phyloP scores from a whole-genome alignment of 2,797 vertebrate genomes.

The Pipistrellus kuhlii region DNA sequence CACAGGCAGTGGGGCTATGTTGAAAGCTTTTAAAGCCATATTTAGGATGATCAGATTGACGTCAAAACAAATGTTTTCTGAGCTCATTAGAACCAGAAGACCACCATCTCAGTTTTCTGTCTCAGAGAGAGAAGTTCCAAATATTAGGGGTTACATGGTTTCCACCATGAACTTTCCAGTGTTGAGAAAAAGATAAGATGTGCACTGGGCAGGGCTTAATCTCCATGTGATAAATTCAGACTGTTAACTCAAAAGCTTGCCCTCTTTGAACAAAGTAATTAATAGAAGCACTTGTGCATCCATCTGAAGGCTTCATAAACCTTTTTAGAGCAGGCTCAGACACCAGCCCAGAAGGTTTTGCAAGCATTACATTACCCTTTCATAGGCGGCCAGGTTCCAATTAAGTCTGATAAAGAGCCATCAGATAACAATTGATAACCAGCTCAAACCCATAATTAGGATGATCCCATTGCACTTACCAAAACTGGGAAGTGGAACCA shows the following conservation, averaged over 20 bases:
- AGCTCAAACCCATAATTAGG: slow-evolving; percentile 69
- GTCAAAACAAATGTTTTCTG: neutral
- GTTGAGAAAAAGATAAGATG: slow-evolving; percentile 64
- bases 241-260: slow-evolving; percentile 52
- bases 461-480: neutral
- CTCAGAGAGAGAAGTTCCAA: neutral
- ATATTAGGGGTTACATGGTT: neutral
- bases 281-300: neutral
- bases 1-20: neutral
- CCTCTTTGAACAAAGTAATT: slow-evolving; percentile 65
- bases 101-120: neutral
- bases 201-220: slow-evolving; percentile 41
- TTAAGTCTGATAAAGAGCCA: slow-evolving; percentile 70
- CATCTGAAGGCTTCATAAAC: neutral
- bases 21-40: neutral
- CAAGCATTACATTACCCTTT: slow-evolving; percentile 58
- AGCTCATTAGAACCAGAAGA: neutral
- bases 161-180: neutral
- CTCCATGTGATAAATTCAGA: slow-evolving; percentile 71
- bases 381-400: slow-evolving; percentile 56
- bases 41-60: neutral
- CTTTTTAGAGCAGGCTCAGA: slow-evolving; percentile 24
- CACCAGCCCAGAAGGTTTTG: slow-evolving; percentile 22
- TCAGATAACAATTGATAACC: slow-evolving; percentile 74
- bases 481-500: neutral